Percentiles rank a stretch among this genome's conserved stretches.
Conservation (phyloP, 2,888 invertebrate genomes). For the Melitaea athalia region DNA sequence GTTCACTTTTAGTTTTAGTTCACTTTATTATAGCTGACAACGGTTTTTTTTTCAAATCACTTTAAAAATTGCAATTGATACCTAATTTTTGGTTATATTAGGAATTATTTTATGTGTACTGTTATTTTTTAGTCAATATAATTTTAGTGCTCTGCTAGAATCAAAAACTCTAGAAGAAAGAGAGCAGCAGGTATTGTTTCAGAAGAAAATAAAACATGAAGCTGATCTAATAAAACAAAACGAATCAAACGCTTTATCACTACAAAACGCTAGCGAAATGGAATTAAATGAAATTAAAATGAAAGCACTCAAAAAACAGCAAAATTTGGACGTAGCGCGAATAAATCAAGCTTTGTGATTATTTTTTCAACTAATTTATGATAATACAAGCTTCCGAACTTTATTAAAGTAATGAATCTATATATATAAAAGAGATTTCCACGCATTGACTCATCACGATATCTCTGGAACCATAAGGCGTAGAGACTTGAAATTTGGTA, state of each 20-base stretch:
- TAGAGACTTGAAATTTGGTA: no score
- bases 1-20: constrained; percentile 53
- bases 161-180: constrained; percentile 60
- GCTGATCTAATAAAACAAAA: constrained; percentile 39
- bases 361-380: not conserved
- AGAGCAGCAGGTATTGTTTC: constrained; percentile 56
- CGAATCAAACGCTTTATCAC: constrained; percentile 32
- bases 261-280: constrained; percentile 41
- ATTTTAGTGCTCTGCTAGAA: constrained; percentile 54
- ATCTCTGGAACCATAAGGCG: no score
- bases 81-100: no score
- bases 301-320: constrained; percentile 37
- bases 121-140: not conserved
- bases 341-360: constrained; percentile 58
- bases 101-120: no score
- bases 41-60: not conserved
- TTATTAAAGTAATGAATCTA: not conserved
- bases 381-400: not conserved
- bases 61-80: not conserved
- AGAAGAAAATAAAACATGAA: constrained; percentile 48
- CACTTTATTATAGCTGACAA: not conserved
- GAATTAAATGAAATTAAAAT: constrained; percentile 41
- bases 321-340: constrained; percentile 44
- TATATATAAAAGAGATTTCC: no score
- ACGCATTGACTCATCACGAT: no score